Evolutionary conservation across 2,113 vertebrate species (phyloP).

Genomic region (Acrocephalus arundinaceus): DNA sequence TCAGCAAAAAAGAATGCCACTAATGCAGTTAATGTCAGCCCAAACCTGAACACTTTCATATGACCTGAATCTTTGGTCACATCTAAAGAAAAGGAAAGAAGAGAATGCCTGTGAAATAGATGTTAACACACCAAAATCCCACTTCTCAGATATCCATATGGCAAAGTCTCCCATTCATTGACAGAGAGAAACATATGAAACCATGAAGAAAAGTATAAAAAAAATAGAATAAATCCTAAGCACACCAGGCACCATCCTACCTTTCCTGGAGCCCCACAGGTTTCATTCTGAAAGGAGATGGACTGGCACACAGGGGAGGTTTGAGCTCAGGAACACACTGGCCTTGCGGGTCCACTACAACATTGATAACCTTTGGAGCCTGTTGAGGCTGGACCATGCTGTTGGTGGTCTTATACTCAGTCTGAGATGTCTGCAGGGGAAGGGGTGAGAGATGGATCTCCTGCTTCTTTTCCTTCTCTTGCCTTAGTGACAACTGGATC

Average conservation of each 20-base stretch:
- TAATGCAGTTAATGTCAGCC: not conserved
- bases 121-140: not conserved
- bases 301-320: constrained; percentile 75
- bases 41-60: not conserved
- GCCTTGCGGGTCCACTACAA: constrained; percentile 76
- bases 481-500: constrained; percentile 83
- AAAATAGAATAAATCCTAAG: not conserved
- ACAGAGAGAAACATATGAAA: not conserved
- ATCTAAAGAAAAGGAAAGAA: not conserved
- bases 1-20: not conserved
- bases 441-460: constrained; percentile 81
- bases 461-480: constrained; percentile 85
- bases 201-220: not conserved
- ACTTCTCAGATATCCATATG: not conserved
- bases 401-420: constrained; percentile 76
- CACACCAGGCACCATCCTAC: constrained; percentile 42
- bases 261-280: constrained; percentile 91
- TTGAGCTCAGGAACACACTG: constrained; percentile 80
- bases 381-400: constrained; percentile 90
- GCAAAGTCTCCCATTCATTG: not conserved
- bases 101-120: not conserved
- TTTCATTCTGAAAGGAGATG: constrained; percentile 98
- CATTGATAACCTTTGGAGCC: constrained; percentile 74
- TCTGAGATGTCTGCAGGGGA: constrained; percentile 67
- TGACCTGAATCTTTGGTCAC: not conserved